Evolutionary conservation across 2,797 vertebrate genomes (phyloP).

Genomic region (Tadarida brasiliensis): DNA sequence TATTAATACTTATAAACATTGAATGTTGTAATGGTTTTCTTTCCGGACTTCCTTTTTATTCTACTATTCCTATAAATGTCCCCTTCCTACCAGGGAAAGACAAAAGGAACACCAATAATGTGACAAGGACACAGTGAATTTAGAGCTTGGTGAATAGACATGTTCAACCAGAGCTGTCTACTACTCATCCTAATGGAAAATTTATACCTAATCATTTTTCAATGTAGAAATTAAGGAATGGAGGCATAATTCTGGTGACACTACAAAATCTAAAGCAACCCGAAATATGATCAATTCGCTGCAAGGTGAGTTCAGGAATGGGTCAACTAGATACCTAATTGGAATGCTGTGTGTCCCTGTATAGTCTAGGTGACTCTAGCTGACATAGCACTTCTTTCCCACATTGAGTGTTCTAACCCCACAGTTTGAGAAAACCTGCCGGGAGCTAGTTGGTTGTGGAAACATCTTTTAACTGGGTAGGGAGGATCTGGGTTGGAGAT

Average conservation of each 20-base stretch:
- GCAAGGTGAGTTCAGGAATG: background rate
- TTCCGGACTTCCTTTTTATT: background rate
- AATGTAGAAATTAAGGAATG: background rate
- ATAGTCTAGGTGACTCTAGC: background rate
- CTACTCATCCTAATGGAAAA: background rate
- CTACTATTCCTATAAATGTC: background rate
- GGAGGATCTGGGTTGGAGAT: background rate
- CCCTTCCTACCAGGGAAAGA: background rate
- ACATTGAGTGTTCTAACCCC: background rate
- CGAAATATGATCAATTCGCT: background rate
- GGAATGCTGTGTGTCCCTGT: background rate
- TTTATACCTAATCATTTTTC: background rate
- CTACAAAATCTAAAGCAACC: background rate
- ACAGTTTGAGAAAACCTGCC: background rate
- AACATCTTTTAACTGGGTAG: background rate
- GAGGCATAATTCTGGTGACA: background rate
- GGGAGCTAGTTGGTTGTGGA: background rate
- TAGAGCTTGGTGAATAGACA: background rate
- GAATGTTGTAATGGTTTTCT: background rate
- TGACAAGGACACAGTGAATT: slow-evolving; percentile 12
- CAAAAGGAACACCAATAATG: background rate
- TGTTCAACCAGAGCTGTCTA: background rate
- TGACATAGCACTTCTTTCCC: background rate
- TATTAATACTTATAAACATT: background rate
- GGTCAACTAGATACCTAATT: background rate